Conservation (phyloP, 2,888 invertebrate genomes). For the Uropetala carovei region DNA sequence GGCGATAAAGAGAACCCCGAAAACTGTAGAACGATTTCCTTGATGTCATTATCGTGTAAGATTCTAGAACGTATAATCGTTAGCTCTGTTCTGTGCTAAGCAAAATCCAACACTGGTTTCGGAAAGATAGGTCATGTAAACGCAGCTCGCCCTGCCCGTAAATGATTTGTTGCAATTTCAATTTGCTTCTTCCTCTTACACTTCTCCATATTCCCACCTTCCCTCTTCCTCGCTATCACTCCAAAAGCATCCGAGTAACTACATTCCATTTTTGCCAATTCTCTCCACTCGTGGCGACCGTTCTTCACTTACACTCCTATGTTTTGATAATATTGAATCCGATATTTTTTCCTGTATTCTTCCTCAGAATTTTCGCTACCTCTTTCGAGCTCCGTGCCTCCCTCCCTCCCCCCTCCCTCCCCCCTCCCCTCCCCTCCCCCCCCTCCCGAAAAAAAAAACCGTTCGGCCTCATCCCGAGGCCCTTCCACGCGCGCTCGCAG, state of each 20-base stretch:
- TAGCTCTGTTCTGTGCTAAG: too few relatives aligned
- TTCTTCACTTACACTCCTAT: background rate
- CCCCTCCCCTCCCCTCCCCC: too few relatives aligned
- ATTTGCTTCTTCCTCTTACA: background rate
- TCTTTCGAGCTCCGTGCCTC: background rate
- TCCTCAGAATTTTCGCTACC: background rate
- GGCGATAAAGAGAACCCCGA: too few relatives aligned
- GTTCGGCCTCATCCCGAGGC: background rate
- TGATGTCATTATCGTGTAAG: too few relatives aligned
- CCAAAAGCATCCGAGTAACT: background rate
- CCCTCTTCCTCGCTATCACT: background rate
- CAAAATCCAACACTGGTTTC: too few relatives aligned
- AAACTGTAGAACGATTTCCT: too few relatives aligned
- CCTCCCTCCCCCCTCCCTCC: too few relatives aligned
- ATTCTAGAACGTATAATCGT: too few relatives aligned
- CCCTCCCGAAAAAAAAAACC: too few relatives aligned
- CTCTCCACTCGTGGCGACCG: background rate
- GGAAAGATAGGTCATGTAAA: too few relatives aligned
- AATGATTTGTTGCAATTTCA: background rate
- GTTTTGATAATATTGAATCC: constrained; percentile 20
- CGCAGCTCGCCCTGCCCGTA: too few relatives aligned
- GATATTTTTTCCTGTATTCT: background rate
- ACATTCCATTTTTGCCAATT: background rate
- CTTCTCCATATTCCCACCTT: background rate
- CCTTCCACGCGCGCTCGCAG: background rate